These are phyloP conservation scores for Galeopsomyia nigrocyanea DNA, from an alignment of 2,888 invertebrate species.

Conservation along the genomic window DNA sequence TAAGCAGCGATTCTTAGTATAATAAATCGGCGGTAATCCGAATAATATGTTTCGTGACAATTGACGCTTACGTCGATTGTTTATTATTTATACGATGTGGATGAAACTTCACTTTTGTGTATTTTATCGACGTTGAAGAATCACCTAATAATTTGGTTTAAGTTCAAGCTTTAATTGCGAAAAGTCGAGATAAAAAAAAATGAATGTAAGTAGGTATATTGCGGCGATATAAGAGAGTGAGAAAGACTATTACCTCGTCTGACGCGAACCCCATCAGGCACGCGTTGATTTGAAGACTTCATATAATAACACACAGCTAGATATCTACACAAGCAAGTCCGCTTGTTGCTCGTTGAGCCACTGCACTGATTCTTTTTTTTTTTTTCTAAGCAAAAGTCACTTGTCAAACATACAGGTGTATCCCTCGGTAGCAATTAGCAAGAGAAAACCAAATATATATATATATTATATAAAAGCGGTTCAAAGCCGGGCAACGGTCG, in stretches of 20 bases:
- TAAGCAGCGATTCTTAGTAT: no score
- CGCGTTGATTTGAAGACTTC: constrained; percentile 56
- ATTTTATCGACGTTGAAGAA: no score
- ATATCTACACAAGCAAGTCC: no score
- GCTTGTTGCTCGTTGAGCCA: constrained; percentile 10
- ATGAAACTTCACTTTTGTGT: no score
- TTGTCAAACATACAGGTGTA: not conserved
- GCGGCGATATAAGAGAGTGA: not conserved
- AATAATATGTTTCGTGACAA: not conserved
- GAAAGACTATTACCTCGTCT: constrained; percentile 58
- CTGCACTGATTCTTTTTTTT: not conserved
- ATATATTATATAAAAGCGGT: not conserved
- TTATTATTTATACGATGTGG: no score
- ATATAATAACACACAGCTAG: constrained; percentile 57
- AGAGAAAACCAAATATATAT: not conserved
- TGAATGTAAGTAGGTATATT: not conserved
- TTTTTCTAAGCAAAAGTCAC: not conserved
- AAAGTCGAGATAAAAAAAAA: no score
- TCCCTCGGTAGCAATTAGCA: not conserved
- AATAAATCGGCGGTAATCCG: no score
- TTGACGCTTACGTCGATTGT: no score
- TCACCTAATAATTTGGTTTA: no score
- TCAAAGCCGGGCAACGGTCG: not conserved
- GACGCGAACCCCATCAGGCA: constrained; percentile 64
- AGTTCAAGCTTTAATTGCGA: no score